These are phyloP conservation scores for Bembecia ichneumoniformis DNA, from an alignment of 2,888 invertebrate genomes.

Conservation along the genomic window DNA sequence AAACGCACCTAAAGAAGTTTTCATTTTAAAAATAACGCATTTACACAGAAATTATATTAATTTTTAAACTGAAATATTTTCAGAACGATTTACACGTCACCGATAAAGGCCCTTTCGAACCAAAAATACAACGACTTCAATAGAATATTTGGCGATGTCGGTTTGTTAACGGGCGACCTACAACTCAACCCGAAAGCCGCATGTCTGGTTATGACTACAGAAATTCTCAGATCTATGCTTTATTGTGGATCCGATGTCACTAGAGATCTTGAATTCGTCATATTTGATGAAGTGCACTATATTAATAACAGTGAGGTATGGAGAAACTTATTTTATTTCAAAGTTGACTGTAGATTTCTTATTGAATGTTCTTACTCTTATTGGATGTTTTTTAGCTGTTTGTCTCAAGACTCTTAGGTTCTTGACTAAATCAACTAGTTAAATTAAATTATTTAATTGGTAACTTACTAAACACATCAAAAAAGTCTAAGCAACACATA, in stretches of 20 bases:
- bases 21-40: no score
- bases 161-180: constrained; percentile 94
- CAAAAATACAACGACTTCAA: constrained; percentile 99
- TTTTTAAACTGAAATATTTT: background rate
- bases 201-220: constrained; percentile 99
- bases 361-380: no score
- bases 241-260: constrained; percentile 95
- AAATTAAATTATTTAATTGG: no score
- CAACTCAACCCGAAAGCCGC: constrained; percentile 95
- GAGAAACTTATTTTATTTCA: background rate
- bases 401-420: no score
- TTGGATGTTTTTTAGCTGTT: no score
- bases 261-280: constrained; percentile 97
- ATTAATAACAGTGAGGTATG: constrained; percentile 93
- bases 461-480: no score
- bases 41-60: no score
- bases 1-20: no score
- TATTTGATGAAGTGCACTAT: constrained; percentile 99
- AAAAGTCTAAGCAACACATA: no score
- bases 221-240: constrained; percentile 96
- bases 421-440: no score
- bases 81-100: constrained; percentile 96
- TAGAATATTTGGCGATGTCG: constrained; percentile 91
- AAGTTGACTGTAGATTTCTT: no score
- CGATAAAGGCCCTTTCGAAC: constrained; percentile 98